Base-by-base conservation (phyloP, 92 coral and sea anemone species). In the Palythoa grandis region DNA sequence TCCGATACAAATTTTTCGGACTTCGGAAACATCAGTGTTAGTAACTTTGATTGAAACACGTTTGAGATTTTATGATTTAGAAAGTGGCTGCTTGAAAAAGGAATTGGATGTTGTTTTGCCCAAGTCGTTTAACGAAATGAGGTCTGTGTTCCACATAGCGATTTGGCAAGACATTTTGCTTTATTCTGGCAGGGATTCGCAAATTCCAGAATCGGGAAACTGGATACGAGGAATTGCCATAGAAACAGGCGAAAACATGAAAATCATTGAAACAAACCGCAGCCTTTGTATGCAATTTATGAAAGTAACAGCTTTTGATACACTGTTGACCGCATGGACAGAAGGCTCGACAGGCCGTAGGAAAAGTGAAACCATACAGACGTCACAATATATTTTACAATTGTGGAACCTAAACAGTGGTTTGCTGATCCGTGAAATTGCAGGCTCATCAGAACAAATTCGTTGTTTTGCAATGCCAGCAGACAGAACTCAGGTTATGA, bases 381-480 rank as follows among this genome's bases (percentile, higher is more conserved):
- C 87, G 40, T 74, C 82, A 12, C 86, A 77, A 79, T 69, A 66
- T 24, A 70, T 50, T 38, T 25, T 92, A 23, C 87, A 92, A 61
- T 82, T 92, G 3, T 92, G 93, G 95, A 82, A 87, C 73, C 24
- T 82, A 19, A 37, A 48, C 11, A 20, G 50, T 53, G 86, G 74
- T 12, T 14, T 75, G 60, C 78, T 70, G 17, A 35, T 83, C 38
- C 93, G 78, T 40, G 76, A 72, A 29, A 87, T 92, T 15, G 86
- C 79, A 24, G 88, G 92, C 67, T 24, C 74, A 3, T 87, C 86
- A 19, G 91, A 82, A 57, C 78, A 89, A 24, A 89, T 92, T 56
- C 88, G 90, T 63, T 92, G 95, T 88, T 92, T 77, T 83, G 87
- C 90, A 15, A 72, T 92, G 76, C 90, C 95, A 6, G 76, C 82